phyloP scores from a whole-genome alignment of 2,797 vertebrate species.

The Antennarius maculatus region DNA sequence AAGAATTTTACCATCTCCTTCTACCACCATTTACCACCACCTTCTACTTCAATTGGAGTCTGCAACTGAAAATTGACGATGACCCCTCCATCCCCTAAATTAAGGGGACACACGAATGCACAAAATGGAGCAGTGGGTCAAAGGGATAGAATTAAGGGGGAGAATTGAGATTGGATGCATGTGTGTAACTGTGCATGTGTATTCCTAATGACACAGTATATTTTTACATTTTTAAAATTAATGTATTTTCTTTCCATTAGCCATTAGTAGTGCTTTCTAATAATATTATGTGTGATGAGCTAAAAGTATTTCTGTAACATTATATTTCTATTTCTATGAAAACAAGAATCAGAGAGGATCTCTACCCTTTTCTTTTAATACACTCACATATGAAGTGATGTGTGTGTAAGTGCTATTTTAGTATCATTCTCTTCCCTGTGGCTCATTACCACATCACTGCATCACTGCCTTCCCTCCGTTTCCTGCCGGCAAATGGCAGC shows the following conservation, averaged over 20 bases:
- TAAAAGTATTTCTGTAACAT: background rate
- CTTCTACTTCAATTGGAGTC: too few relatives aligned
- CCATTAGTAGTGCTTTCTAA: background rate
- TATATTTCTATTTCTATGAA: background rate
- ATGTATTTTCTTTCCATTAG: background rate
- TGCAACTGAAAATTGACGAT: too few relatives aligned
- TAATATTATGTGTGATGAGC: conserved; percentile 3
- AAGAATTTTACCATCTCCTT: too few relatives aligned
- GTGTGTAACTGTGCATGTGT: background rate
- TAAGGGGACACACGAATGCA: too few relatives aligned
- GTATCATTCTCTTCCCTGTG: conserved; percentile 28
- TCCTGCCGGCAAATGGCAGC: conserved; percentile 60
- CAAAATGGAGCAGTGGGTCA: background rate
- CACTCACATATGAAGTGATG: background rate
- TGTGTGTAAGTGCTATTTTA: background rate
- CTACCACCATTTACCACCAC: too few relatives aligned
- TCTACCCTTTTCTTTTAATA: conserved; percentile 4
- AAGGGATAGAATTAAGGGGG: too few relatives aligned
- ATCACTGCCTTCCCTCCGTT: conserved; percentile 35
- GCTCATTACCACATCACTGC: conserved; percentile 62
- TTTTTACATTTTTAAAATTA: background rate
- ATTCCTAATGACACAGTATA: background rate
- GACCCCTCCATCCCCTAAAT: too few relatives aligned
- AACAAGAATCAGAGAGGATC: background rate
- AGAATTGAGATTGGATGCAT: background rate